Evolutionary conservation across 2,797 vertebrate genomes (phyloP), one percentile per base, ranked within the genome.

Genomic region (Pseudomugil gertrudae): DNA sequence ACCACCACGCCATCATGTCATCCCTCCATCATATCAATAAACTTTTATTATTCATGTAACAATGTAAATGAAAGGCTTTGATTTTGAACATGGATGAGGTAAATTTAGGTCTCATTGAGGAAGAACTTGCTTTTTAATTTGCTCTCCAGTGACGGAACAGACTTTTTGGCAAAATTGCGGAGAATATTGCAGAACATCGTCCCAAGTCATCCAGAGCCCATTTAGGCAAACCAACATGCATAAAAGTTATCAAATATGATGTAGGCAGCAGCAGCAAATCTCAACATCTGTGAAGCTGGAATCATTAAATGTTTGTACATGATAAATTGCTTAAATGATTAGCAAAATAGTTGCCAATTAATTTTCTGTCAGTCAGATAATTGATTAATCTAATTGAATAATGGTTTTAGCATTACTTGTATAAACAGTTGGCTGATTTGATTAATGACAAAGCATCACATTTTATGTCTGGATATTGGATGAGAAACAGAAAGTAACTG

Each of bases 291-390:
- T 52, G 45, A 57, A 19, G 19, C 35, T 66, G 33, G 17, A 38
- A 35, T 23, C 26, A 21, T 51, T 27, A 58, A 24, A 38, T 14
- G 14, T 30, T 58, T 58, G 15, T 9, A 14, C 15, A 52, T 59
- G 6, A 35, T 33, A 32, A 35, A 35, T 13, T 2, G 33, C 30
- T 56, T 23, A 32, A 66, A 47, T 32, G 21, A 56, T 66, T 32
- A 66, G 23, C 21, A 33, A 65, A 45, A 47, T 27, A 65, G 38
- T 56, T 30, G 52, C 29, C 29, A 56, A 45, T 65, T 57, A 35
- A 56, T 66, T 57, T 66, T n/a, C 40, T 66, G 63, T 13, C 40
- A 48, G 29, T 57, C 3, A 26, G 53, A 21, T 47, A 66, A 56
- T 43, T 54, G 36, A 54, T 43, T 64, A 54, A 54, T 63, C 11